Base-by-base conservation (phyloP, 2,888 invertebrate species). In the Brenthis ino region DNA sequence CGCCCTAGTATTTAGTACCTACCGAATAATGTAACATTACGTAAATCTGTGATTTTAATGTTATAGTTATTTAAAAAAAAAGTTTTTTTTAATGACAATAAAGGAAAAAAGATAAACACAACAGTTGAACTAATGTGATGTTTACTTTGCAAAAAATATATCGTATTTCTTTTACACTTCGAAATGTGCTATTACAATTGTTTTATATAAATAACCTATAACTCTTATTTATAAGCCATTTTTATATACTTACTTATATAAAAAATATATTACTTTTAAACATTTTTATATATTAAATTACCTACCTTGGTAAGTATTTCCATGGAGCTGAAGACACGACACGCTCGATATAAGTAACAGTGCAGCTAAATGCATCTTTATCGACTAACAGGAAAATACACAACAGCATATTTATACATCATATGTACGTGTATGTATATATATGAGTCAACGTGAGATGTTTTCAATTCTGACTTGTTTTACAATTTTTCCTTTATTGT, bases 371-470 rank as follows among this genome's bases (percentile, higher is more conserved):
- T 12, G 24, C 60, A 60, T 60, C 48, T n/a, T 60, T 6, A n/a
- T 5, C 28, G 24, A 60, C 60, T 60, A 48, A 28, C 48, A 28
- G 60, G 60, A 60, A 50, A 60, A 60, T 28, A 13, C 24, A n/a
- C n/a, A 12, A 50, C 60, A 5, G 14, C 24, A 4, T n/a, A n/a
- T n/a, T 4, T 20, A 20, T 48, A 58, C 48, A 56, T 0, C 5
- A 50, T 60, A 14, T 8, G 13, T 4, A n/a, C 13, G 43, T 37
- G 43, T 37, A 28, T 14, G 2, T 24, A 50, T 60, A 11, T 8
- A 12, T 4, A n/a, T 24, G 43, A 13, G 14, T 37, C 4, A 47
- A 20, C 20, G 1, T 6, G 16, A n/a, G 8, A 28, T 28, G 28
- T 28, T 28, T 6, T 33, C 33, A 6, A 20, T 57, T 37, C 3